Conservation (phyloP, 2,797 vertebrate genomes). For the Malurus splendens region DNA sequence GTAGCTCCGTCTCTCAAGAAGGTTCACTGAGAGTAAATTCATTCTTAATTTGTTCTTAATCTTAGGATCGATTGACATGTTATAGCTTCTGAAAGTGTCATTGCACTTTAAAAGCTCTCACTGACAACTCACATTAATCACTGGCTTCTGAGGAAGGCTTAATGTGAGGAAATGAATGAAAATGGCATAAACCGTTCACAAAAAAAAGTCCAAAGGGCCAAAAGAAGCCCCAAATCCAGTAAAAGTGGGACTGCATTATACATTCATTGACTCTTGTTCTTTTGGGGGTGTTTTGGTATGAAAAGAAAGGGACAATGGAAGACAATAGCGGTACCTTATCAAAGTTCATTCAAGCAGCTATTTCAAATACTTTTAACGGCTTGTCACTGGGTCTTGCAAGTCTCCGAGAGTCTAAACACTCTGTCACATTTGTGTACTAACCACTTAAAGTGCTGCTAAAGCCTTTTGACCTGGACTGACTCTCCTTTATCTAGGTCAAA, state of each 20-base stretch:
- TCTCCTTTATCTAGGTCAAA: conserved; percentile 96
- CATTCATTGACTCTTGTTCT: conserved; percentile 90
- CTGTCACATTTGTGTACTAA: conserved; percentile 99
- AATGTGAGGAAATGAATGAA: conserved; percentile 69
- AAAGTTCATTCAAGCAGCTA: conserved; percentile 88
- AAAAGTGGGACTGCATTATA: conserved; percentile 80
- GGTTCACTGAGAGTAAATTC: conserved; percentile 48
- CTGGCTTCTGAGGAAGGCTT: conserved; percentile 57
- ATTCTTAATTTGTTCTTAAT: conserved; percentile 66
- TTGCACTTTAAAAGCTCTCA: conserved; percentile 61
- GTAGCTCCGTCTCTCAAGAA: background rate
- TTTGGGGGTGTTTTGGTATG: conserved; percentile 81
- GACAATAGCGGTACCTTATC: conserved; percentile 89
- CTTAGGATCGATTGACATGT: conserved; percentile 33
- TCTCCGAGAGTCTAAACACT: conserved; percentile 85
- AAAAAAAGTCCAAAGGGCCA: conserved; percentile 62
- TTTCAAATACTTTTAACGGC: conserved; percentile 96
- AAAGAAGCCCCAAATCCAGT: conserved; percentile 72
- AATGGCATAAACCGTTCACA: conserved; percentile 70
- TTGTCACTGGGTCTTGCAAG: conserved; percentile 93
- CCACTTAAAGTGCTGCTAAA: conserved; percentile 90
- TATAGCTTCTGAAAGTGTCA: conserved; percentile 57
- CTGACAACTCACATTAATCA: conserved; percentile 66
- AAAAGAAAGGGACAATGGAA: conserved; percentile 82
- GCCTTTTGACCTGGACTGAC: conserved; percentile 97